Conservation (phyloP, 2,888 invertebrate species). For the Griposia aprilina region DNA sequence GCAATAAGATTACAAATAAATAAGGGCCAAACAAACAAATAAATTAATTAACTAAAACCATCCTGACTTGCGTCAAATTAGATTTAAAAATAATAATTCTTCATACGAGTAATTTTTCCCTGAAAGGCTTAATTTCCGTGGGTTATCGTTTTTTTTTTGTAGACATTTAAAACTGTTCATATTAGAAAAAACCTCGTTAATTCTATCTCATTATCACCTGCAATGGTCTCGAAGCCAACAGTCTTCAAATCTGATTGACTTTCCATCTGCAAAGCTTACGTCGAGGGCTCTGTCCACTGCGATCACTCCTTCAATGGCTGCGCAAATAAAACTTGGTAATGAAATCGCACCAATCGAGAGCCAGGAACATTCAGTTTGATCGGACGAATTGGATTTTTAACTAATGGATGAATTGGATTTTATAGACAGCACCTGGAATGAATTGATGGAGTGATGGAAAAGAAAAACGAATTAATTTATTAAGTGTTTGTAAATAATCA, state of each 20-base stretch:
- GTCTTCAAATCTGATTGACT: conserved; percentile 79
- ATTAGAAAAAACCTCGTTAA: conserved; percentile 4
- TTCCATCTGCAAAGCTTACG: conserved; percentile 75
- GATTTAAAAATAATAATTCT: background rate
- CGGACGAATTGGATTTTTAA: conserved; percentile 39
- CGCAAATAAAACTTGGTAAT: conserved; percentile 62
- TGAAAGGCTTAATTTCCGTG: background rate
- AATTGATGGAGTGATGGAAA: background rate
- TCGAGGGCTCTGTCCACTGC: conserved; percentile 70
- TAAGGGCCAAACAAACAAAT: background rate
- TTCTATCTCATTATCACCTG: conserved; percentile 78
- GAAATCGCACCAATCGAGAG: conserved; percentile 36
- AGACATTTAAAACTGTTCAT: background rate
- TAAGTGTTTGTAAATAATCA: background rate
- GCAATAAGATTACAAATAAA: background rate
- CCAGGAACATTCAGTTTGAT: conserved; percentile 26
- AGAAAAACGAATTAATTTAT: background rate
- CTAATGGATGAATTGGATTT: conserved; percentile 39
- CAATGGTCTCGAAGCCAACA: conserved; percentile 92
- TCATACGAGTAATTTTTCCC: background rate
- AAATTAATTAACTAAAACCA: background rate
- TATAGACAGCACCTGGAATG: conserved; percentile 1
- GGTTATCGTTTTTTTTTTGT: too few species aligned
- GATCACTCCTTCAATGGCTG: conserved; percentile 63
- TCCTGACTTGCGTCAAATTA: background rate